Evolutionary conservation across 2,113 vertebrate genomes (phyloP).

Genomic region (Athene noctua): DNA sequence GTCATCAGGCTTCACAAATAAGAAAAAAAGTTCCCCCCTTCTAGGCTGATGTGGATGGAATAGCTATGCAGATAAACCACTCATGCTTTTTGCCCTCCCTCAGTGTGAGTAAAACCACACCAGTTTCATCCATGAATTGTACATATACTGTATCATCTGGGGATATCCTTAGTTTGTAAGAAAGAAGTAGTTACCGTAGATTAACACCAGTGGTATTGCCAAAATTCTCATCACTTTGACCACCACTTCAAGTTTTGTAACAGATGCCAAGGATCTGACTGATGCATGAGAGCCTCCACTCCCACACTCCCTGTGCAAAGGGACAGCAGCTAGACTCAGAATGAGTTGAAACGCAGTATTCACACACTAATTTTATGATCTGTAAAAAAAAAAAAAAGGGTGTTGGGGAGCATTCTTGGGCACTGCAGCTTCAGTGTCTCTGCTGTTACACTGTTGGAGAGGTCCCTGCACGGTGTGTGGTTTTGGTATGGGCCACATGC

Average conservation of each 20-base stretch:
- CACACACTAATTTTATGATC: neutral
- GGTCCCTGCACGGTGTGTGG: neutral
- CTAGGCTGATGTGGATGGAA: neutral
- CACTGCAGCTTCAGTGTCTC: neutral
- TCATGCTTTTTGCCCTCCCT: neutral
- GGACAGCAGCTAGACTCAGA: neutral
- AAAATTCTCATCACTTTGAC: neutral
- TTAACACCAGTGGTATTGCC: neutral
- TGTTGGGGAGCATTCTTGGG: neutral
- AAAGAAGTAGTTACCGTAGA: neutral
- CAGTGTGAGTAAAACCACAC: neutral
- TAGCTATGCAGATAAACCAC: neutral
- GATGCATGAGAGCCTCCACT: neutral
- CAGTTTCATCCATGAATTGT: neutral
- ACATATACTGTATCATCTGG: neutral
- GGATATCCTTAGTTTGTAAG: neutral
- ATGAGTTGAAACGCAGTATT: neutral
- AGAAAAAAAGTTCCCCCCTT: neutral
- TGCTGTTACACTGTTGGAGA: fast-evolving
- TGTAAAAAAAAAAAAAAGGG: neutral
- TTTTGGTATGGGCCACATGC: neutral
- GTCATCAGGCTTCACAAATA: neutral
- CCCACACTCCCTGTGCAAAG: neutral
- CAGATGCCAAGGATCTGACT: neutral
- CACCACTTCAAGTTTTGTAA: neutral